A percentile compares a stretch with the other conserved stretches of the same genome.
These are phyloP conservation scores for Megalops atlanticus DNA, from an alignment of 2,113 vertebrate species.

Conservation along the genomic window DNA sequence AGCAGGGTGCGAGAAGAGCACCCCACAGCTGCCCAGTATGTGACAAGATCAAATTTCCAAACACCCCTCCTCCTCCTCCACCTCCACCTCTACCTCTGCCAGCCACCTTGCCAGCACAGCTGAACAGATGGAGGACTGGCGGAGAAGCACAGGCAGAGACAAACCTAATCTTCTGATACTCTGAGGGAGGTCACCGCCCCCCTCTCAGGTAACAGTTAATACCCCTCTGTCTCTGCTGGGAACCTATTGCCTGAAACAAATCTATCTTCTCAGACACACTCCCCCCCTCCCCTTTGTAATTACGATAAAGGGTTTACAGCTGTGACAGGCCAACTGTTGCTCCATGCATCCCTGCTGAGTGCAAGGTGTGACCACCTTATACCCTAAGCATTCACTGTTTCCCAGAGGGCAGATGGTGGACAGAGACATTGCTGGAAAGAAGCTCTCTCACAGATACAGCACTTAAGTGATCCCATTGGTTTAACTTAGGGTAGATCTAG, in stretches of 20 bases:
- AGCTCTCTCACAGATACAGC: neutral
- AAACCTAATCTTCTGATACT: constrained; percentile 41
- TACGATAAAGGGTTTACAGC: neutral
- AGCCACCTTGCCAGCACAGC: no score
- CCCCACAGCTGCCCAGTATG: neutral
- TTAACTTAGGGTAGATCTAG: no score
- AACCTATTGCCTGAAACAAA: constrained; percentile 28
- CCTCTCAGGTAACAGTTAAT: constrained; percentile 48
- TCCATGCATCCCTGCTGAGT: neutral
- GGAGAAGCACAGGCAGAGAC: neutral
- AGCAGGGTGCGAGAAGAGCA: neutral
- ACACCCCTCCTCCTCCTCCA: neutral
- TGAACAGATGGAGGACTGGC: constrained; percentile 12
- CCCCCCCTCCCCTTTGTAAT: no score
- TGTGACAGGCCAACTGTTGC: neutral
- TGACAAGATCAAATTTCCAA: neutral
- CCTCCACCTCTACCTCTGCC: no score
- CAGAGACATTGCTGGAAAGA: neutral
- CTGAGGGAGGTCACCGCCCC: constrained; percentile 42
- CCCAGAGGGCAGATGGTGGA: neutral
- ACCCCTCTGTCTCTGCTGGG: constrained; percentile 21
- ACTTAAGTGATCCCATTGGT: neutral
- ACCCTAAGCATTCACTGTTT: neutral
- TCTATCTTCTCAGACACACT: neutral
- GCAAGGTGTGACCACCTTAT: neutral